These are phyloP conservation scores for Oligia latruncula DNA, from an alignment of 2,888 invertebrate genomes.

Conservation along the genomic window DNA sequence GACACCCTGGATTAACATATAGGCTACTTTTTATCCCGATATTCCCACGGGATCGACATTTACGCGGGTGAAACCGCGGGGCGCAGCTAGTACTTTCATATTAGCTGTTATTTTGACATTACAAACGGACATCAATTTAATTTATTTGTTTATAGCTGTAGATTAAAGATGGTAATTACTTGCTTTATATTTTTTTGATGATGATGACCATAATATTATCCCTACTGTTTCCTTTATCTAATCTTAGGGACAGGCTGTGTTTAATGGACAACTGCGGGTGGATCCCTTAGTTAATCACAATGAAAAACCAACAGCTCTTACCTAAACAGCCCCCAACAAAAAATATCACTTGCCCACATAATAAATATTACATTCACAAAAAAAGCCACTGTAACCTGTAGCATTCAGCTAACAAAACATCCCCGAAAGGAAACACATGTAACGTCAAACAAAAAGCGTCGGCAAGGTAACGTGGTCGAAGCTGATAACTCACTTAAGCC, in stretches of 20 bases:
- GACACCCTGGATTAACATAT: too few species aligned
- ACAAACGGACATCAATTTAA: not conserved
- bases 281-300: not conserved
- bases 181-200: not conserved
- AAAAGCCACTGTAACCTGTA: slow-evolving; percentile 36
- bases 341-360: not conserved
- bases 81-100: not conserved
- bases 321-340: not conserved
- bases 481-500: slow-evolving; percentile 58
- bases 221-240: not conserved
- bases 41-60: too few species aligned
- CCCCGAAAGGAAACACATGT: slow-evolving; percentile 43
- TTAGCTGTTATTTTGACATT: not conserved
- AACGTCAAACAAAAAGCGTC: slow-evolving; percentile 38
- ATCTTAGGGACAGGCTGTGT: not conserved
- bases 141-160: not conserved
- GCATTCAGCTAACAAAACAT: slow-evolving; percentile 36
- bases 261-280: not conserved
- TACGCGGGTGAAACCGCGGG: too few species aligned
- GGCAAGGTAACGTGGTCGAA: slow-evolving; percentile 46
- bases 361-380: not conserved
- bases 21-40: too few species aligned
- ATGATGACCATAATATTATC: not conserved
- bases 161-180: not conserved
- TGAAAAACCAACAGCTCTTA: not conserved